Evolutionary conservation across 2,888 invertebrate species (phyloP).

Genomic region (Eupithecia subfuscata): DNA sequence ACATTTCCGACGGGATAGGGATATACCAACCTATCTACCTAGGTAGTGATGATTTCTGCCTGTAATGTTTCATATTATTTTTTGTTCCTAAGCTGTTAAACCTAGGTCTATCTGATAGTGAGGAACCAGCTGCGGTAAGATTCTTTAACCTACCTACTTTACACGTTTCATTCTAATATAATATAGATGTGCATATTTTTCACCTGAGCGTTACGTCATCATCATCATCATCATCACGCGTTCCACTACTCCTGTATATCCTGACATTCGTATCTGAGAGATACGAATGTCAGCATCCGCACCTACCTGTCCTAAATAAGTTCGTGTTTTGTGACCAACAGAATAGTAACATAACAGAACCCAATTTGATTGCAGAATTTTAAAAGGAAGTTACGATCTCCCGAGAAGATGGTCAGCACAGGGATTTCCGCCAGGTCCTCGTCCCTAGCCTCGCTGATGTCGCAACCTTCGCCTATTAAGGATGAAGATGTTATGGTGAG

Average conservation of each 20-base stretch:
- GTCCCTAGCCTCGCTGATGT: slow-evolving; percentile 77
- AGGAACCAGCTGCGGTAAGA: slow-evolving; percentile 73
- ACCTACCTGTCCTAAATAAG: neutral
- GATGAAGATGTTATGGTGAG: slow-evolving; percentile 65
- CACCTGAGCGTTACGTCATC: neutral
- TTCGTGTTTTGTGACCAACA: neutral
- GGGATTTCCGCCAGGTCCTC: slow-evolving; percentile 75
- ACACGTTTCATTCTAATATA: neutral
- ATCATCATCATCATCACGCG: neutral
- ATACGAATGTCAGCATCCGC: neutral
- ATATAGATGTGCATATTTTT: neutral
- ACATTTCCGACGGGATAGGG: neutral
- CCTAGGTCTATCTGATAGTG: slow-evolving; percentile 76
- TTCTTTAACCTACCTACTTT: neutral
- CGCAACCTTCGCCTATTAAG: slow-evolving; percentile 56
- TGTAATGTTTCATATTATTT: slow-evolving; percentile 17
- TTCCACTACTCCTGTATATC: neutral
- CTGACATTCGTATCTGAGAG: too few species aligned
- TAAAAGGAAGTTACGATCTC: slow-evolving; percentile 84
- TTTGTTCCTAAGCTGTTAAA: slow-evolving; percentile 66
- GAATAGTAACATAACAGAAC: neutral
- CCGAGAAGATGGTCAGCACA: slow-evolving; percentile 75
- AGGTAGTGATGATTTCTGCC: neutral
- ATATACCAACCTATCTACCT: neutral
- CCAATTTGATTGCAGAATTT: slow-evolving; percentile 82